Evolutionary conservation across 1,140 invertebrate species (phyloP).

Genomic region (Drosophila navojoa): DNA sequence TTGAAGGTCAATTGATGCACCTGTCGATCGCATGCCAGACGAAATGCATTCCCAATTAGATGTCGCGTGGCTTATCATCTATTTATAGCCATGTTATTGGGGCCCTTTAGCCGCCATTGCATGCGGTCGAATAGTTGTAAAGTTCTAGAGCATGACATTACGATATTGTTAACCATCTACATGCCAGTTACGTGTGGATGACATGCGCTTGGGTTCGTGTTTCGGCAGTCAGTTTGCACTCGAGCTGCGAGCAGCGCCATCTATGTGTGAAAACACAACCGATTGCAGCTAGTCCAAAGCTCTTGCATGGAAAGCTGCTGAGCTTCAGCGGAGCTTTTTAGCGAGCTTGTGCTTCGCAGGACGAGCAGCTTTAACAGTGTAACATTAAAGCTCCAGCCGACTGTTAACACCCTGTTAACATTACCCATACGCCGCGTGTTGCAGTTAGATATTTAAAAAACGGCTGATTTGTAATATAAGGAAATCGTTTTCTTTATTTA

Average conservation of each 20-base stretch:
- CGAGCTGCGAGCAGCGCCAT: slow-evolving; percentile 6
- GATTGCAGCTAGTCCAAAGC: neutral
- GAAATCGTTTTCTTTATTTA: slow-evolving; percentile 79
- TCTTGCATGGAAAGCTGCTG: neutral
- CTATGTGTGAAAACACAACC: neutral
- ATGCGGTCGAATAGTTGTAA: neutral
- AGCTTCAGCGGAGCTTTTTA: neutral
- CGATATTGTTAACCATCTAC: slow-evolving; percentile 3
- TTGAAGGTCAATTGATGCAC: slow-evolving; percentile 1
- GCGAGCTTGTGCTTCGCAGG: neutral
- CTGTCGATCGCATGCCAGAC: neutral
- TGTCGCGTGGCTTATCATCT: slow-evolving; percentile 17
- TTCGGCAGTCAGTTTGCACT: neutral
- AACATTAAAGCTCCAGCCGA: neutral
- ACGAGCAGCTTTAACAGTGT: too few species aligned
- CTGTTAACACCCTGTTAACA: slow-evolving; percentile 10
- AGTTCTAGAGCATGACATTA: slow-evolving; percentile 10
- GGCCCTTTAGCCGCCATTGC: neutral
- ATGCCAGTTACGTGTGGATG: neutral
- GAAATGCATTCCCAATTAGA: neutral
- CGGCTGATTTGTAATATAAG: slow-evolving; percentile 59
- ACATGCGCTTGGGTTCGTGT: neutral
- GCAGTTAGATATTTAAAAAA: neutral
- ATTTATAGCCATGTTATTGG: too few species aligned
- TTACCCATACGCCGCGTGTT: neutral